Base-by-base conservation (phyloP, 2,888 invertebrate species). In the Alitta virens region DNA sequence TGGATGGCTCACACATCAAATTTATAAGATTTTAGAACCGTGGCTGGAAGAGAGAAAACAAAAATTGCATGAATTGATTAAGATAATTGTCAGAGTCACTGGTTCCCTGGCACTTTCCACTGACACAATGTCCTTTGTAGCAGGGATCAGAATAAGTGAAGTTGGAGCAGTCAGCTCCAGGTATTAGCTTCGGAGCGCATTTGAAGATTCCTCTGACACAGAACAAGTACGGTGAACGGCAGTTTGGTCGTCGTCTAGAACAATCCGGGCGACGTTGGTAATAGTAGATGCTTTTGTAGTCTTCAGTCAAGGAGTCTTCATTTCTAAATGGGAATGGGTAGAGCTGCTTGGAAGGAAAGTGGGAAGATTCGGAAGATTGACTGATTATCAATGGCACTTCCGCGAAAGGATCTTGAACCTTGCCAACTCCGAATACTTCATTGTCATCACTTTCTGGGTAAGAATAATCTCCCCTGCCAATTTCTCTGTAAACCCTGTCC, bases 281-380 rank as follows among this genome's bases (percentile, higher is more conserved):
- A n/a, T 25, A 23, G 56, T 66, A 64, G 49, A 56, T 27, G 9
- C 33, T 46, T 3, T 63, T 62, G 51, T 62, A 64, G 18, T 64
- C 56, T 42, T 56, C 38, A 27, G 55, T 53, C 43, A 63, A 52
- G n/a, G 62, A 61, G 21, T 55, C 40, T 24, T 16, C 27, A 43
- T 60, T 60, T 18, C 9, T 42, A n/a, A 24, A 23, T 14, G 12
- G 12, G 27, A 63, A 63, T n/a, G 63, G 63, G 5, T 40, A 16
- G 56, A 63, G 54, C 21, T 49, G 27, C 14, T 54, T 33, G 2
- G 27, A 14, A 33, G 33, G 27, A 27, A 9, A 54, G 27, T 54
- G 52, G 33, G 33, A 5, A 33, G 33, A 33, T 12, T 33, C 33
- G 33, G 7, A 7, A 33, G 7, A 5, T 33, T 33, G 33, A 33